Conservation (phyloP, 2,113 vertebrate genomes). For the Ophthalmolycus amberensis region DNA sequence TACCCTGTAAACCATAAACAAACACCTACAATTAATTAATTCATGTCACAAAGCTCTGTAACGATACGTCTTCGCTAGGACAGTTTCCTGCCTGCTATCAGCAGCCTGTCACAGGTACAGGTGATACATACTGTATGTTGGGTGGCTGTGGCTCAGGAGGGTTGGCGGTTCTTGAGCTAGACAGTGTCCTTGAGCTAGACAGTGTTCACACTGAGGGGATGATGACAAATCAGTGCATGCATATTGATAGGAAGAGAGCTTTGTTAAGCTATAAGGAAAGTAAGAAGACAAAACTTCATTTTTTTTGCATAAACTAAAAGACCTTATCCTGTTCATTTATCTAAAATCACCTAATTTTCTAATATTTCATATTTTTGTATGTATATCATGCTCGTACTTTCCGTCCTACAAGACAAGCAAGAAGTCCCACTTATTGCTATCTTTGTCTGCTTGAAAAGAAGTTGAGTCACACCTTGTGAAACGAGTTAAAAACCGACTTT, state of each 20-base stretch:
- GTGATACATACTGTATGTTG: background rate
- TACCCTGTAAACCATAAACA: conserved; percentile 65
- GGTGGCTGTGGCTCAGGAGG: background rate
- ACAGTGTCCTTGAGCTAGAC: background rate
- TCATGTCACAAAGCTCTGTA: background rate
- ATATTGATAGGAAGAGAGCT: background rate
- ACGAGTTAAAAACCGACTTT: conserved; percentile 1
- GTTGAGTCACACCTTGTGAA: conserved; percentile 9
- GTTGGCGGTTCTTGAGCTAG: background rate
- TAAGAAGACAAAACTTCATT: background rate
- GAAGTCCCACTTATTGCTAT: conserved; percentile 2
- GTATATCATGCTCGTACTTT: background rate
- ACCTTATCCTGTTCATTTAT: background rate
- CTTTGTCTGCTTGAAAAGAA: conserved; percentile 1
- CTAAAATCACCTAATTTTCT: background rate
- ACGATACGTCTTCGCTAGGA: conserved; percentile 18
- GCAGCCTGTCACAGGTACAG: conserved; percentile 9
- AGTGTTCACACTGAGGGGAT: conserved; percentile 2
- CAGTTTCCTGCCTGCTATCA: conserved; percentile 7
- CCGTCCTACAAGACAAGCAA: background rate
- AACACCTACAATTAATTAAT: background rate
- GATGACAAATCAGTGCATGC: conserved; percentile 9
- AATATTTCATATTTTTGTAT: too few relatives aligned
- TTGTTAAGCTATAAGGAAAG: background rate
- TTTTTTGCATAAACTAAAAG: background rate